Evolutionary conservation across 2,888 invertebrate genomes (phyloP), one percentile per base, ranked within the genome.

Genomic region (Caenorhabditis auriculariae): DNA sequence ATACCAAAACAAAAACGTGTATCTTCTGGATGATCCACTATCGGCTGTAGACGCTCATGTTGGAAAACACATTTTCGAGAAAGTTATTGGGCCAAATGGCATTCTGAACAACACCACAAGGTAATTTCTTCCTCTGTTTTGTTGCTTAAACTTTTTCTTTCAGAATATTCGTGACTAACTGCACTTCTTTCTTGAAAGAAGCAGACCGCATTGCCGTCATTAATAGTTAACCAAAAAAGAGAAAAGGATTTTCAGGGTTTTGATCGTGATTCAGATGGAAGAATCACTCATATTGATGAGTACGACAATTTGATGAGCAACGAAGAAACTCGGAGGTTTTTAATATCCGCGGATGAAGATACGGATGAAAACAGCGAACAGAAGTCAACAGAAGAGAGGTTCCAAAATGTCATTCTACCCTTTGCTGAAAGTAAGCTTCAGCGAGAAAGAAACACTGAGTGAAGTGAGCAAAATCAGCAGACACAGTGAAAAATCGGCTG

Each of bases 21-120:
- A 93, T 83, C 88, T 93, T 79, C 85, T 98, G 76, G 96, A 98
- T 82, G 96, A 98, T 86, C 96, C 96, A 1, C 81, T 88, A 44
- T 92, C 92, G 81, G 95, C 95, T 5, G 95, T 96, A 1, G 96
- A 96, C 84, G 89, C 92, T 35, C 95, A 96, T 82, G 95, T 96
- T 44, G 95, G 95, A 7, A 93, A 93, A 84, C 94, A 95, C 82
- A 92, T 78, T 17, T 78, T 78, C 54, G 74, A 68, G 24, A 68
- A 73, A 42, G 73, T 79, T 17, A 75, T 79, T 32, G 78, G 78
- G n/a, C 77, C 79, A 3, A 66, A 74, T 32, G 79, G 79, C 27
- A 46, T 80, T 37, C 46, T 80, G 27, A 51, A 72, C 7, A 68
- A 72, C 51, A 78, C 87, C 85, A 94, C 95, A 0, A 87, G 64